Evolutionary conservation across 2,888 invertebrate genomes (phyloP).

Genomic region (Congeria kusceri): DNA sequence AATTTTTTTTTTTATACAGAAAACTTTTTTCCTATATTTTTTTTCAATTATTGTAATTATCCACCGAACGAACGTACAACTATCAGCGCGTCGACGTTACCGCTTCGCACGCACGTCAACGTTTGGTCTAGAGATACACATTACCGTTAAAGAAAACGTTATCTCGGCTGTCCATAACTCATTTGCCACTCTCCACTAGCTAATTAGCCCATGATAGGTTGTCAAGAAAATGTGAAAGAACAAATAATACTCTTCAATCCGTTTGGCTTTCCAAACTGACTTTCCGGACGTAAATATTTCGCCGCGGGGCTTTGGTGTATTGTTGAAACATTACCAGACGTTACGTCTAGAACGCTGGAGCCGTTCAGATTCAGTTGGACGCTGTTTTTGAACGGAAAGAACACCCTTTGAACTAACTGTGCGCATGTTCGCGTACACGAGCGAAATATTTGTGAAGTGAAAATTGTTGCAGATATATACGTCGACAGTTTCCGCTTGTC

Average conservation of each 20-base stretch:
- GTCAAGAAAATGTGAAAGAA: slow-evolving; percentile 58
- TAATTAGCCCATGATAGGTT: slow-evolving; percentile 64
- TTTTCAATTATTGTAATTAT: no score
- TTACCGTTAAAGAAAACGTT: slow-evolving; percentile 16
- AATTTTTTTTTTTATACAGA: no score
- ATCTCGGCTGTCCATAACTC: slow-evolving; percentile 56
- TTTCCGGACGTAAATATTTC: no score
- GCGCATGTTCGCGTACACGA: no score
- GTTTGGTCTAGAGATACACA: slow-evolving; percentile 23
- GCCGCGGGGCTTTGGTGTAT: background rate
- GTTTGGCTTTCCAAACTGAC: no score
- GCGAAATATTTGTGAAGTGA: no score
- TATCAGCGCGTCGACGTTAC: no score
- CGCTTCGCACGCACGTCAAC: no score
- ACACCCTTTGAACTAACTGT: slow-evolving; percentile 3
- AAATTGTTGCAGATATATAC: no score
- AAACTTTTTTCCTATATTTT: no score
- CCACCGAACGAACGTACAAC: no score
- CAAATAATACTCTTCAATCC: slow-evolving; percentile 15
- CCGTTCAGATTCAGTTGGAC: background rate
- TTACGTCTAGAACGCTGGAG: slow-evolving; percentile 2
- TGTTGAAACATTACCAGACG: background rate
- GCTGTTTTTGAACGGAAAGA: background rate
- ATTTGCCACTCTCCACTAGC: slow-evolving; percentile 47
- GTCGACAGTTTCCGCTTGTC: no score